Evolutionary conservation across 1,140 invertebrate species (phyloP).

Genomic region (Bacillus rossius): DNA sequence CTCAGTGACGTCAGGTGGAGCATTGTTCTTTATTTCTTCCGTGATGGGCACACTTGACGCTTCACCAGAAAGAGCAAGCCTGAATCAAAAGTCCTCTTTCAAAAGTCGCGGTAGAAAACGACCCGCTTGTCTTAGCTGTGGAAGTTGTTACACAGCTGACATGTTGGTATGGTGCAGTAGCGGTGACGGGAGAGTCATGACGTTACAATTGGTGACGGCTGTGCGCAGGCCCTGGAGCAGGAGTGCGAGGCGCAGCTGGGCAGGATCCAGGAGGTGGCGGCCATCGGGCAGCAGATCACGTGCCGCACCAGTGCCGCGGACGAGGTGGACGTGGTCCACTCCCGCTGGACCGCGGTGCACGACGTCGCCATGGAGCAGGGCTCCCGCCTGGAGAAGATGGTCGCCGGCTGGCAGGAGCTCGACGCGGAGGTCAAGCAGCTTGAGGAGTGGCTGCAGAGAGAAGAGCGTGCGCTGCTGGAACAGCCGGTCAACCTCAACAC

Average conservation of each 20-base stretch:
- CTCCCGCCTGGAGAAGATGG: conserved; percentile 70
- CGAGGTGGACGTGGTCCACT: conserved; percentile 76
- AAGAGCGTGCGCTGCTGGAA: conserved; percentile 46
- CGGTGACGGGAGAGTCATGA: too few relatives aligned
- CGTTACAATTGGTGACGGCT: too few relatives aligned
- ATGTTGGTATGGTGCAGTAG: too few relatives aligned
- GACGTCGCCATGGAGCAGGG: conserved; percentile 65
- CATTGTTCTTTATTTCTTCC: too few relatives aligned
- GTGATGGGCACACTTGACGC: too few relatives aligned
- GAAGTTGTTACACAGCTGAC: too few relatives aligned
- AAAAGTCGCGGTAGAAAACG: too few relatives aligned
- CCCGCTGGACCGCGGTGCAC: conserved; percentile 69
- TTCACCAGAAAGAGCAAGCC: too few relatives aligned
- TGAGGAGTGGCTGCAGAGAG: conserved; percentile 63
- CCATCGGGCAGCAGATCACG: conserved; percentile 64
- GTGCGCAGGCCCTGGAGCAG: conserved; percentile 39
- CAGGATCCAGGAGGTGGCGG: conserved; percentile 44
- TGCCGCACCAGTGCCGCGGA: conserved; percentile 66
- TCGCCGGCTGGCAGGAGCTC: conserved; percentile 73
- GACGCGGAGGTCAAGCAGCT: conserved; percentile 64
- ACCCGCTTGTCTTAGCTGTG: too few relatives aligned
- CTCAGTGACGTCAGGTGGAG: too few relatives aligned
- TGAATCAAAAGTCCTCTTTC: too few relatives aligned
- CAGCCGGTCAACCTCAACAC: conserved; percentile 43
- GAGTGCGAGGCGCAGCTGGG: conserved; percentile 45